Evolutionary conservation across 1,140 invertebrate species (phyloP).

Genomic region (Drosophila neocordata): DNA sequence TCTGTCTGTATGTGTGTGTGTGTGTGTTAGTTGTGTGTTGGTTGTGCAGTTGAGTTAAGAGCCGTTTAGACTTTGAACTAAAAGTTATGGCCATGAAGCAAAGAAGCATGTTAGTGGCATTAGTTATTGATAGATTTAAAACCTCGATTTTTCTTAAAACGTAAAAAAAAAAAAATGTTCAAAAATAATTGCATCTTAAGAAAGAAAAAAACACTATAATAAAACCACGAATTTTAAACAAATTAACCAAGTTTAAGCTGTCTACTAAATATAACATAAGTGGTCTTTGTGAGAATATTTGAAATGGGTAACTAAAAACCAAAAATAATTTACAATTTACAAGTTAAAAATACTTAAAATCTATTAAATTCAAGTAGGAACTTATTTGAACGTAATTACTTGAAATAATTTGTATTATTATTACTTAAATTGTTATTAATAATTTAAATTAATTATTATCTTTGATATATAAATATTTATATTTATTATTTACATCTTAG

Average conservation of each 20-base stretch:
- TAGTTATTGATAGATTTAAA: conserved; percentile 17
- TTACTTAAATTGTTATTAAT: too few species aligned
- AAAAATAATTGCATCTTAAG: conserved; percentile 12
- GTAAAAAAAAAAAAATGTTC: conserved; percentile 18
- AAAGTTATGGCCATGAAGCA: conserved; percentile 40
- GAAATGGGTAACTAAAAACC: too few species aligned
- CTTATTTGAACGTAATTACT: too few species aligned
- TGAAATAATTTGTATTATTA: too few species aligned
- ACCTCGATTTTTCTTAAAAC: neutral
- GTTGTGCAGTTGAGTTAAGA: conserved; percentile 39
- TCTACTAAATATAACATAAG: neutral
- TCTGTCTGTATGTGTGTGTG: conserved; percentile 42
- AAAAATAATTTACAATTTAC: too few species aligned
- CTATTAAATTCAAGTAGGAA: too few species aligned
- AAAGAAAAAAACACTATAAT: neutral
- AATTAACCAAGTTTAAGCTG: neutral
- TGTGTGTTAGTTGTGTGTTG: neutral
- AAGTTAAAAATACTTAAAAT: too few species aligned
- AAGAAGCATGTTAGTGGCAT: conserved; percentile 20
- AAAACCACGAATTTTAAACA: neutral
- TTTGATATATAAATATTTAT: too few species aligned
- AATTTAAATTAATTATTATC: too few species aligned
- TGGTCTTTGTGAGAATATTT: too few species aligned
- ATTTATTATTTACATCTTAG: too few species aligned
- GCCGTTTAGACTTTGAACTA: conserved; percentile 33